phyloP scores from a whole-genome alignment of 2,888 invertebrate species.

The Andrena chrysosceles region DNA sequence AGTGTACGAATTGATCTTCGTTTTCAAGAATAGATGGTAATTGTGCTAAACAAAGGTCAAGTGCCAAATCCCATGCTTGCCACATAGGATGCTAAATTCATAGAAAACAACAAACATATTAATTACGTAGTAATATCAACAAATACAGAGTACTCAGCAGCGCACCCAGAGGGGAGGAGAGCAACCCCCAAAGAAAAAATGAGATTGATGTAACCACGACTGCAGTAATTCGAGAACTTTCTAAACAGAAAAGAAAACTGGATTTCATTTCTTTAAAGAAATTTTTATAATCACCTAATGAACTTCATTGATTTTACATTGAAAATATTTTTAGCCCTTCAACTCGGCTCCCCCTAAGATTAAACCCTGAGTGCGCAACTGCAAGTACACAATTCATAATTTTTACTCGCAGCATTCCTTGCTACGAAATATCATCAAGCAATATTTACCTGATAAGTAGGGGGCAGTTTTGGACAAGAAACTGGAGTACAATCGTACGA shows the following conservation, averaged over 20 bases:
- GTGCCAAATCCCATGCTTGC: slow-evolving; percentile 99
- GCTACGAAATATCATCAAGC: neutral
- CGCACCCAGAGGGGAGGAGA: too few species aligned
- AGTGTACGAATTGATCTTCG: slow-evolving; percentile 89
- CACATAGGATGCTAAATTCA: slow-evolving; percentile 92
- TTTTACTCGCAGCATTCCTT: neutral
- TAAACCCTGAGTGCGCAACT: too few species aligned
- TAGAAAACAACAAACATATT: neutral
- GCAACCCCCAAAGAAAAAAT: too few species aligned
- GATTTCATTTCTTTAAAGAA: too few species aligned
- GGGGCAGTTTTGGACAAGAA: slow-evolving; percentile 95
- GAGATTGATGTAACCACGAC: too few species aligned
- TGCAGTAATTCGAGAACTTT: too few species aligned
- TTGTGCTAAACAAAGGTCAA: slow-evolving; percentile 97
- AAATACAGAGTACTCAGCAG: neutral
- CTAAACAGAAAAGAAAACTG: too few species aligned
- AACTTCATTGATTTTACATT: too few species aligned
- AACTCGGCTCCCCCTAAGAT: too few species aligned
- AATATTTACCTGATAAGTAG: slow-evolving; percentile 90
- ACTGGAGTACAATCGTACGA: slow-evolving; percentile 99
- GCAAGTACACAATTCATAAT: neutral
- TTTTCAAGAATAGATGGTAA: slow-evolving; percentile 91
- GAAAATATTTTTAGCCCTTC: too few species aligned
- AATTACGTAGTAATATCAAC: neutral
- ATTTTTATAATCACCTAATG: too few species aligned